Conservation (phyloP, 2,113 vertebrate species). For the Anthoscopus minutus region DNA sequence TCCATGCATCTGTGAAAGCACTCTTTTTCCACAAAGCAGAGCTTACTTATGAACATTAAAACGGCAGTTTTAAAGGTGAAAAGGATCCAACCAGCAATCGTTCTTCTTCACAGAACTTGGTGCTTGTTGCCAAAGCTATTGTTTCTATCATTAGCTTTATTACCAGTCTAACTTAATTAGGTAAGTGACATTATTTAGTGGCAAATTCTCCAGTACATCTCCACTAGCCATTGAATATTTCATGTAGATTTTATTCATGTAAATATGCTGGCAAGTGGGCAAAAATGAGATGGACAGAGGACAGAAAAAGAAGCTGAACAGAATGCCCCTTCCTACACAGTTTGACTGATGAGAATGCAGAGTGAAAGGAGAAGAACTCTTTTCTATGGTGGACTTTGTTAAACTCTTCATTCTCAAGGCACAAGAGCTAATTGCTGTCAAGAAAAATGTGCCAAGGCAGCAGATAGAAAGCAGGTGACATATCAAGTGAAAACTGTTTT, state of each 20-base stretch:
- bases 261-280: not conserved
- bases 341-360: not conserved
- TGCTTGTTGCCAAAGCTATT: slow-evolving; percentile 22
- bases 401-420: not conserved
- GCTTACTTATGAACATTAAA: not conserved
- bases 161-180: slow-evolving; percentile 1
- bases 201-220: not conserved
- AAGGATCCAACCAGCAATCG: not conserved
- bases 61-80: not conserved
- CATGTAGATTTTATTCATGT: not conserved
- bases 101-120: not conserved
- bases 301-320: not conserved
- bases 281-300: not conserved
- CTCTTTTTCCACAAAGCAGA: not conserved
- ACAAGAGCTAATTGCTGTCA: not conserved
- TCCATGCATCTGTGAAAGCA: not conserved
- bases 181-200: not conserved
- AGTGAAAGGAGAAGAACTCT: not conserved
- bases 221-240: not conserved
- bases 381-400: not conserved
- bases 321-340: not conserved
- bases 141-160: slow-evolving; percentile 34
- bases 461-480: not conserved
- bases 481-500: not conserved
- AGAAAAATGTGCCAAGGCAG: not conserved